phyloP scores from a whole-genome alignment of 2,888 invertebrate genomes.

The Eutolmus rufibarbis region DNA sequence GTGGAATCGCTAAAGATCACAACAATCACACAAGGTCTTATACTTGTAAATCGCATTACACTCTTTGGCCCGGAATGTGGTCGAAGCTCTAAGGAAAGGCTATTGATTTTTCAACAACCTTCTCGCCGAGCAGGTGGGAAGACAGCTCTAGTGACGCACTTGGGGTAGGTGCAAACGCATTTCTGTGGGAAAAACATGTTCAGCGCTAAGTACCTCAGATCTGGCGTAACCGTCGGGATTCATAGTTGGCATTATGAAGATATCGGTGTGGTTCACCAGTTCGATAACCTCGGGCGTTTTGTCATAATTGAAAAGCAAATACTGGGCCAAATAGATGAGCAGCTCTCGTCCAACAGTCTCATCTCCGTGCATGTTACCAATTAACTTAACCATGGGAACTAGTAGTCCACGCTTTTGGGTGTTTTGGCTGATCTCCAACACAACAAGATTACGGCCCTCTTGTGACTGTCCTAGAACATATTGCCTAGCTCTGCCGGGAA shows the following conservation, averaged over 20 bases:
- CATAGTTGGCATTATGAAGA: constrained; percentile 95
- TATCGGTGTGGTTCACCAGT: constrained; percentile 86
- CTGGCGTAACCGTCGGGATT: constrained; percentile 96
- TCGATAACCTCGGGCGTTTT: constrained; percentile 73
- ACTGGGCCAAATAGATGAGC: constrained; percentile 81
- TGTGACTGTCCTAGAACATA: constrained; percentile 85
- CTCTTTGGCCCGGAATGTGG: background rate
- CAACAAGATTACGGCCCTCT: constrained; percentile 78
- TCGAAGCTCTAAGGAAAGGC: background rate
- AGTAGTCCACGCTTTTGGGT: constrained; percentile 66
- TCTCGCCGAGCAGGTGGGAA: background rate
- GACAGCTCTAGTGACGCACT: background rate
- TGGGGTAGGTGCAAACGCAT: background rate
- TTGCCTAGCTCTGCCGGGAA: constrained; percentile 74
- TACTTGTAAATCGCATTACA: background rate
- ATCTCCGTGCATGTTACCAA: constrained; percentile 97
- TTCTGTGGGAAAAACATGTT: background rate
- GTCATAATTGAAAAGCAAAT: constrained; percentile 81
- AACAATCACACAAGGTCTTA: background rate
- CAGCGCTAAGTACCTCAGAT: constrained; percentile 69
- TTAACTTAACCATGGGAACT: constrained; percentile 92
- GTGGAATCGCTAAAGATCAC: background rate
- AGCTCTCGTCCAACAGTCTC: constrained; percentile 88
- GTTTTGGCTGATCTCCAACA: constrained; percentile 75
- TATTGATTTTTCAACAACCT: constrained; percentile 3